Evolutionary conservation across 2,797 vertebrate genomes (phyloP).

Genomic region (Labeo calbasu): DNA sequence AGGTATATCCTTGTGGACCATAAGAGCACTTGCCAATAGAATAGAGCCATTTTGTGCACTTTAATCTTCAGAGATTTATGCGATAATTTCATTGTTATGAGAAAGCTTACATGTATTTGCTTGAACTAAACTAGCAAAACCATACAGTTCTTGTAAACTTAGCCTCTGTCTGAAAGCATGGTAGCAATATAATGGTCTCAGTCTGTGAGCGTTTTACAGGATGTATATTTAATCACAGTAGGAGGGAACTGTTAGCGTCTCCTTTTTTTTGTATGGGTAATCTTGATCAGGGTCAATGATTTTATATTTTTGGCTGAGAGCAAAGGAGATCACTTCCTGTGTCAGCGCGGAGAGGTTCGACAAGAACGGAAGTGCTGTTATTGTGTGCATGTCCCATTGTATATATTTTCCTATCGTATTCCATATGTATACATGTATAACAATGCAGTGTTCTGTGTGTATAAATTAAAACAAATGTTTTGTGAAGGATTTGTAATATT

Average conservation of each 20-base stretch:
- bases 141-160: constrained; percentile 61
- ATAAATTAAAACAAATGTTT: constrained; percentile 79
- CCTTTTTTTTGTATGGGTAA: constrained; percentile 57
- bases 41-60: constrained; percentile 65
- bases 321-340: constrained; percentile 53
- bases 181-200: constrained; percentile 65
- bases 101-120: constrained; percentile 61
- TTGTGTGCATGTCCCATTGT: constrained; percentile 60
- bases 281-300: constrained; percentile 57
- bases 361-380: constrained; percentile 53
- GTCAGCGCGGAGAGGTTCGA: constrained; percentile 47
- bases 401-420: constrained; percentile 72
- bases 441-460: constrained; percentile 73
- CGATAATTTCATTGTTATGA: constrained; percentile 58
- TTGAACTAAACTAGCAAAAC: constrained; percentile 62
- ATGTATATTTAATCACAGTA: constrained; percentile 53
- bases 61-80: constrained; percentile 63
- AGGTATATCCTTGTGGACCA: constrained; percentile 49
- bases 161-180: constrained; percentile 66
- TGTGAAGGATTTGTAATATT: constrained; percentile 83
- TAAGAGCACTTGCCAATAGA: constrained; percentile 60
- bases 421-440: constrained; percentile 79
- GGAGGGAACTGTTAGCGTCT: constrained; percentile 57
- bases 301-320: constrained; percentile 61
- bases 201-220: constrained; percentile 55